phyloP scores from a whole-genome alignment of 2,113 vertebrate species.

The Grammomys dolichurus region DNA sequence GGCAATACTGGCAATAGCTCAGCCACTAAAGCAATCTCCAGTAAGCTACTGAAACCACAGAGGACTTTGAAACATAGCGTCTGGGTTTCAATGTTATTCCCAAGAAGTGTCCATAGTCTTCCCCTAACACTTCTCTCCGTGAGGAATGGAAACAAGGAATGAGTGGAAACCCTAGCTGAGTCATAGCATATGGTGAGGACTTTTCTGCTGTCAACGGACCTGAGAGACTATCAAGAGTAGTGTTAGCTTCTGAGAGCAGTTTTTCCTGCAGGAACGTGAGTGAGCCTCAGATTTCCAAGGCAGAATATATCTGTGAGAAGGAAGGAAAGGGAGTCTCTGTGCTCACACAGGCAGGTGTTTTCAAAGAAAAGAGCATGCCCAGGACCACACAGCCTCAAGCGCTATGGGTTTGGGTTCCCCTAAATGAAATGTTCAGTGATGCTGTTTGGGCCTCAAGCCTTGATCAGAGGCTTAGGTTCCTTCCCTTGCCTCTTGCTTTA shows the following conservation, averaged over 20 bases:
- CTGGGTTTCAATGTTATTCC: slow-evolving; percentile 66
- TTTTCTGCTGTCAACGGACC: slow-evolving; percentile 57
- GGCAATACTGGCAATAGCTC: slow-evolving; percentile 22
- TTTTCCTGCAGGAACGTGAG: background rate
- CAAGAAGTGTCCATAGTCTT: slow-evolving; percentile 49
- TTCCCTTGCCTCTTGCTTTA: slow-evolving; percentile 71
- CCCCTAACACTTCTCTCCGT: slow-evolving; percentile 37
- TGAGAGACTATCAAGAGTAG: background rate
- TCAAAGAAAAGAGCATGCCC: slow-evolving; percentile 31
- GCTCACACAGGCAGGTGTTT: background rate
- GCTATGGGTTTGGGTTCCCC: background rate
- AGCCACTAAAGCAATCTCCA: slow-evolving; percentile 65
- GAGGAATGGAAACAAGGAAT: slow-evolving; percentile 63
- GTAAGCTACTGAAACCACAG: slow-evolving; percentile 74
- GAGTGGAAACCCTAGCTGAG: slow-evolving; percentile 50
- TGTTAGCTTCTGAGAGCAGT: slow-evolving; percentile 11
- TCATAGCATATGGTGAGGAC: background rate
- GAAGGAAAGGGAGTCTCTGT: background rate
- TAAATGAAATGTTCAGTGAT: slow-evolving; percentile 38
- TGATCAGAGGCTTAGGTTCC: slow-evolving; percentile 38
- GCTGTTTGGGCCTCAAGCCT: slow-evolving; percentile 40
- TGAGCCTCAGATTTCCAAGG: background rate
- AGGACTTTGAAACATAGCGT: slow-evolving; percentile 63
- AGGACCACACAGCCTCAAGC: background rate
- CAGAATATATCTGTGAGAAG: background rate